Base-by-base conservation (phyloP, 2,113 vertebrate species). In the Bubo blakistoni region DNA sequence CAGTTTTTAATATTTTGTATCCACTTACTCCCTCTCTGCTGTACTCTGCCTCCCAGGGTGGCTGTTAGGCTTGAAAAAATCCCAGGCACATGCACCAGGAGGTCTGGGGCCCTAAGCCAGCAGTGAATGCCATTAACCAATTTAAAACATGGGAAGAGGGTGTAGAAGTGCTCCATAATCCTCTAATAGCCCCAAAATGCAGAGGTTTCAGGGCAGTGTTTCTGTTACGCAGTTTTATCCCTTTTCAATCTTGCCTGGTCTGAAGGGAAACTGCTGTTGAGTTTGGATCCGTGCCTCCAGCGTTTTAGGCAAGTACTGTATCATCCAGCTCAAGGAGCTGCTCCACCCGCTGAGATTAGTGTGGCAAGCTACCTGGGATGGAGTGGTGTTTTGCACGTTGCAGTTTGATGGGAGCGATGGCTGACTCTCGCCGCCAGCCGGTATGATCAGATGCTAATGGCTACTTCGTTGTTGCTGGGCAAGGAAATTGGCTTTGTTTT, bases 401-500 rank as follows among this genome's bases (percentile, higher is more conserved):
- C 47, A 6, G 20, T 46, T 25, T 19, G 51, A 22, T 32, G 51
- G 61, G 72, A 89, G 25, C 6, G 8, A 2, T 24, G 57, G 44
- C 42, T 32, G 80, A 46, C 51, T 79, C 61, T 25, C 10, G 9
- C 79, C 3, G 4, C 54, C 59, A 57, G 38, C 34, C 4, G 1
- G 4, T 40, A 21, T 5, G 81, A 6, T 74, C 4, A 0, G 82
- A 52, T 79, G 36, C 19, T 47, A 58, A 42, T 30, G 91, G 58
- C 32, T 66, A 38, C 78, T 80, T 89, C 2, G 2, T 30, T 73
- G 66, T 92, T 69, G 62, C 87, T 87, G 81, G 81, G 71, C 59
- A 38, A 95, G 78, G 58, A 70, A 91, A 90, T 80, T 10, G 30
- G 74, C 86, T 94, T 82, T 74, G 62, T 86, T 94, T 94, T 73